These are phyloP conservation scores for Zonotrichia leucophrys DNA, from an alignment of 2,113 vertebrate genomes.

Conservation along the genomic window DNA sequence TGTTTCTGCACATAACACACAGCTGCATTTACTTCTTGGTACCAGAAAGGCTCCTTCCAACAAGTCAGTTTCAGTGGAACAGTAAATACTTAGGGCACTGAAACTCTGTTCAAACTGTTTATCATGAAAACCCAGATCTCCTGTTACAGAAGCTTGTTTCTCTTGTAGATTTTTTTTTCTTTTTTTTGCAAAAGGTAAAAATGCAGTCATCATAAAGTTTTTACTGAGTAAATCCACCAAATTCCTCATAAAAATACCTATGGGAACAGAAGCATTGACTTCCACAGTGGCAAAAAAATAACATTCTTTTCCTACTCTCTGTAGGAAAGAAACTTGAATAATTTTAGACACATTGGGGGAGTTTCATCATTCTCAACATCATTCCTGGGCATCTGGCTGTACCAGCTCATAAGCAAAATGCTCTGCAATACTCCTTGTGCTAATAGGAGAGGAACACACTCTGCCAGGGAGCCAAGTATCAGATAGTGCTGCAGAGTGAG, in stretches of 20 bases:
- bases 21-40: neutral
- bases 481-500: neutral
- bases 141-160: neutral
- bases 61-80: neutral
- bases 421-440: neutral
- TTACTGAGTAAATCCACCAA: neutral
- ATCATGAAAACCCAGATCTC: neutral
- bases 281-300: neutral
- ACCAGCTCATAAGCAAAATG: neutral
- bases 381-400: neutral
- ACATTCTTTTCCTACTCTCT: neutral
- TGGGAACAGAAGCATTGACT: neutral
- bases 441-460: neutral
- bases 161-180: neutral
- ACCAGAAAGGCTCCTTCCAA: neutral
- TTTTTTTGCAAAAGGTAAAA: neutral
- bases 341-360: neutral
- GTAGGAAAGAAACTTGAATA: conserved; percentile 2
- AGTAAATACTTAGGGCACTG: neutral
- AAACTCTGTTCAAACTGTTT: neutral
- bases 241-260: neutral
- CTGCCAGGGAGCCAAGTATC: neutral
- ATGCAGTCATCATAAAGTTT: neutral
- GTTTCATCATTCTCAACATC: neutral
- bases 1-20: neutral